Conservation (phyloP, 2,113 vertebrate genomes). For the Pyrgilauda ruficollis region DNA sequence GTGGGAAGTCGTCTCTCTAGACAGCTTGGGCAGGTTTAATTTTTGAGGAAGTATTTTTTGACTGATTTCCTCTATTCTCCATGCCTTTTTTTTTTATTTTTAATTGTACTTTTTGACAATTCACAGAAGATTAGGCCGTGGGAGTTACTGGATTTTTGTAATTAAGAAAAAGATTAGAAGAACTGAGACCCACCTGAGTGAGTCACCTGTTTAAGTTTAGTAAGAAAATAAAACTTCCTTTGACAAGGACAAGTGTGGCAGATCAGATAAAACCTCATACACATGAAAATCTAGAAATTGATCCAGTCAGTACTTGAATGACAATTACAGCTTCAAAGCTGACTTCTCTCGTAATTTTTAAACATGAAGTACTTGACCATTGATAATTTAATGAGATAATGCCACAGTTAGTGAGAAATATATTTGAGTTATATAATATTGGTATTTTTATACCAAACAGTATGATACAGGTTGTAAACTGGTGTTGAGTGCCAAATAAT, state of each 20-base stretch:
- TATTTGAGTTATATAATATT: neutral
- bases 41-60: neutral
- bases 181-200: neutral
- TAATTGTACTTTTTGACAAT: neutral
- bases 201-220: neutral
- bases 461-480: neutral
- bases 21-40: neutral
- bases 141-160: neutral
- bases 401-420: neutral
- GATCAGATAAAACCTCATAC: neutral
- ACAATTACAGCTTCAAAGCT: neutral
- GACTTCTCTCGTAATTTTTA: neutral
- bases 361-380: neutral
- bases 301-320: neutral
- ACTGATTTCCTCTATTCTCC: neutral
- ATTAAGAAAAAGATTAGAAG: neutral
- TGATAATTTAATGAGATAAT: neutral
- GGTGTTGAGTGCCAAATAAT: neutral
- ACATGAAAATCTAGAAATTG: neutral
- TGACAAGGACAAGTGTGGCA: neutral
- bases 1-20: fast-evolving
- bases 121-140: neutral
- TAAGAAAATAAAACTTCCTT: neutral
- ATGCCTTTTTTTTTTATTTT: neutral
- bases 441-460: neutral